Evolutionary conservation across 2,888 invertebrate species (phyloP).

Genomic region (Osedax frankpressi): DNA sequence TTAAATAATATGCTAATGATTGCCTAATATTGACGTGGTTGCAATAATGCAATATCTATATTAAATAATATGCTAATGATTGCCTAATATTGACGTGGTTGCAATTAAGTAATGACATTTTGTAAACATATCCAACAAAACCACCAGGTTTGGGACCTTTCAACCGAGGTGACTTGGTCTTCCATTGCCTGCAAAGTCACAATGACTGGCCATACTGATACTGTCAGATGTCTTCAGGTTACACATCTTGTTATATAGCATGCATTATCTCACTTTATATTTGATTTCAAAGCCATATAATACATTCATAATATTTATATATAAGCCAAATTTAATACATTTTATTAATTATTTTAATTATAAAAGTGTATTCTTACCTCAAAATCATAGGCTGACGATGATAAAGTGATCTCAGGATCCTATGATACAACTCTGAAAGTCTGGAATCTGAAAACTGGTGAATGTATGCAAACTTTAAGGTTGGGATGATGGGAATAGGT

Average conservation of each 20-base stretch:
- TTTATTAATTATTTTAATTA: not conserved
- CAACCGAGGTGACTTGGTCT: constrained; percentile 57
- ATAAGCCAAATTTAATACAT: not conserved
- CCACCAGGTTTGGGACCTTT: constrained; percentile 76
- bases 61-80: no score
- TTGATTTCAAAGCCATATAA: no score
- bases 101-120: no score
- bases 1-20: no score
- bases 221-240: constrained; percentile 50
- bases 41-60: no score
- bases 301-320: no score
- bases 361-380: no score
- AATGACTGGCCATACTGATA: constrained; percentile 50
- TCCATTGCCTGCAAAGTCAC: constrained; percentile 51
- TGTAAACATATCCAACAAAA: no score
- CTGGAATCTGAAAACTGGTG: constrained; percentile 48
- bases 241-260: constrained; percentile 1
- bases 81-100: no score
- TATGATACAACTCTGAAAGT: constrained; percentile 49
- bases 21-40: no score
- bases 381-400: constrained; percentile 39
- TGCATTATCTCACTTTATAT: not conserved
- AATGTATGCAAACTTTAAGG: constrained; percentile 46
- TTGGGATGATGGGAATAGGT: no score
- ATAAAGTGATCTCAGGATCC: constrained; percentile 49